These are phyloP conservation scores for Heliocidaris tuberculata DNA, from an alignment of 35 echinoderm and acorn worm genomes.

Conservation along the genomic window DNA sequence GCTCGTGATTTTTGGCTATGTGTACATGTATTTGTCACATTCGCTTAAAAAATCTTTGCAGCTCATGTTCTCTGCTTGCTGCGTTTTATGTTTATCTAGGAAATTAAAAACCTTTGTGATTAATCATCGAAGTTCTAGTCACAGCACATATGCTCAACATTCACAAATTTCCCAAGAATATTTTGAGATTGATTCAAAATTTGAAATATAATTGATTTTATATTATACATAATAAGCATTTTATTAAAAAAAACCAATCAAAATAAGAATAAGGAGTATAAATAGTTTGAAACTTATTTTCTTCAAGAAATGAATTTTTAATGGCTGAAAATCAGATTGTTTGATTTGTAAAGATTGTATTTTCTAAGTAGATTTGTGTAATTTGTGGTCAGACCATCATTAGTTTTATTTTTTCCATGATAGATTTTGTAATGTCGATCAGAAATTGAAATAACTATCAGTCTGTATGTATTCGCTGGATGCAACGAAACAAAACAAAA, in stretches of 20 bases:
- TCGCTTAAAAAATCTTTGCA: too few species aligned
- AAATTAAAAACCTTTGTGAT: neutral
- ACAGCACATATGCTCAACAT: neutral
- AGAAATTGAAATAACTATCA: neutral
- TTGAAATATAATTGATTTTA: neutral
- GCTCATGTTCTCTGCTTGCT: too few species aligned
- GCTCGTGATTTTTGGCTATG: neutral
- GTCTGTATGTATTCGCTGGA: neutral
- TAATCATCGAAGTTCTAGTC: neutral
- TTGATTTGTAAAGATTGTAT: slow-evolving; percentile 13
- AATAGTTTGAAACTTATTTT: neutral
- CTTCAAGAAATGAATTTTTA: neutral
- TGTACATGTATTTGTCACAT: neutral
- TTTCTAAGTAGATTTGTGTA: neutral
- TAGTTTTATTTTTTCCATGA: neutral
- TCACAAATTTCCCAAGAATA: neutral
- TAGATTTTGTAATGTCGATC: neutral
- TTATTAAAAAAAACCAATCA: neutral
- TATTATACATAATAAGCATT: neutral
- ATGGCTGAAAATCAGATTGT: neutral
- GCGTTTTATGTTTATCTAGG: too few species aligned
- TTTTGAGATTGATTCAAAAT: neutral
- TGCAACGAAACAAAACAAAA: neutral
- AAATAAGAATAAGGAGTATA: neutral
- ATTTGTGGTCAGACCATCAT: neutral